phyloP scores from a whole-genome alignment of 2,888 invertebrate genomes.

The Mamestra brassicae region DNA sequence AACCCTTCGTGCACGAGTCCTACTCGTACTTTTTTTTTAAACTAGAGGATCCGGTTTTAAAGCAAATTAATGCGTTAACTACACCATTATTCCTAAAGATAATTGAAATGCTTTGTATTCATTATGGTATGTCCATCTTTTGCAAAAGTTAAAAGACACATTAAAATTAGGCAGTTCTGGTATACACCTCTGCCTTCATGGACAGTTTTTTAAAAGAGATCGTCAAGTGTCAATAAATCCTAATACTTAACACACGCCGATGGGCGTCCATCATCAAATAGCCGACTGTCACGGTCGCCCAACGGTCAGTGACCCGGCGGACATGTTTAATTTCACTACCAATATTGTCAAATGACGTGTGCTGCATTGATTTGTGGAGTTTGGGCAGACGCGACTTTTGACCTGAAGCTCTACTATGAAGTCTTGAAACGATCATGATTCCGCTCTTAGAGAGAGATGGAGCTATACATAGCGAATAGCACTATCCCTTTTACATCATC shows the following conservation, averaged over 20 bases:
- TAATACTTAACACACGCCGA: not conserved
- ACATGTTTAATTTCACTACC: slow-evolving; percentile 55
- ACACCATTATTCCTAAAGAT: too few relatives aligned
- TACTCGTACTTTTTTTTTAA: too few relatives aligned
- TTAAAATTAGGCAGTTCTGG: too few relatives aligned
- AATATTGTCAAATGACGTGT: slow-evolving; percentile 39
- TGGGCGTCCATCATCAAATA: slow-evolving; percentile 37
- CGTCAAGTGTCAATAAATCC: slow-evolving; percentile 25
- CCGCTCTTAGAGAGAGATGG: too few relatives aligned
- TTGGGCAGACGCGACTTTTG: slow-evolving; percentile 1
- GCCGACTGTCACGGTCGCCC: slow-evolving; percentile 19
- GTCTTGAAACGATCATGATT: too few relatives aligned
- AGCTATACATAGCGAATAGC: too few relatives aligned
- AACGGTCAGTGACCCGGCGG: slow-evolving; percentile 50
- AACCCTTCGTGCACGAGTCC: too few relatives aligned
- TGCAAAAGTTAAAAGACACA: not conserved
- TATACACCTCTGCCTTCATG: not conserved
- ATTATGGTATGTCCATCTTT: not conserved
- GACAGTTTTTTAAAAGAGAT: not conserved
- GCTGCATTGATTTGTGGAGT: slow-evolving; percentile 43
- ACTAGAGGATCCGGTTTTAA: not conserved
- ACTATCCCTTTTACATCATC: too few relatives aligned
- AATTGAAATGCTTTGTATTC: not conserved
- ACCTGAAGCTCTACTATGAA: too few relatives aligned
- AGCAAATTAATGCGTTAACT: not conserved